phyloP scores from a whole-genome alignment of 2,888 invertebrate species.

The Drosophila antonietae region DNA sequence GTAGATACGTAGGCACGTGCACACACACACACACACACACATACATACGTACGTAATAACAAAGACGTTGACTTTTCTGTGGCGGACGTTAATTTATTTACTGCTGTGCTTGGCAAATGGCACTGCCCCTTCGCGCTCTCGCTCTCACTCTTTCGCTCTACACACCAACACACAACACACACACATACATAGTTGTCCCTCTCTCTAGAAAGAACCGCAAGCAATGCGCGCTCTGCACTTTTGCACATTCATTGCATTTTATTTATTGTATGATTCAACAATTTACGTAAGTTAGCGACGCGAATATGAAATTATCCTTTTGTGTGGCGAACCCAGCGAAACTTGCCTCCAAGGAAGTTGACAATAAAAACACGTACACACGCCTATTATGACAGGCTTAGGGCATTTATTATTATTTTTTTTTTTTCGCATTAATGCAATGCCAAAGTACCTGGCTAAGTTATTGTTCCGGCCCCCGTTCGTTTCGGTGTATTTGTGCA shows the following conservation, averaged over 20 bases:
- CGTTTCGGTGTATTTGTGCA: conserved; percentile 31
- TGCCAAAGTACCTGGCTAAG: conserved; percentile 55
- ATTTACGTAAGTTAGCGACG: conserved; percentile 70
- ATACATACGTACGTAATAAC: conserved; percentile 41
- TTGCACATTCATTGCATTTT: conserved; percentile 69
- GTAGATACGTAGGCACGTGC: conserved; percentile 45
- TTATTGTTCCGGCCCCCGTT: conserved; percentile 45
- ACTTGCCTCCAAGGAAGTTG: conserved; percentile 44
- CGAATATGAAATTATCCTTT: conserved; percentile 71
- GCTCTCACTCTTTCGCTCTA: neutral
- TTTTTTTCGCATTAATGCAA: conserved; percentile 44
- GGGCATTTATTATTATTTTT: conserved; percentile 22
- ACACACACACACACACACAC: neutral
- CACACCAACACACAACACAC: neutral
- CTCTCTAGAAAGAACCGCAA: conserved; percentile 33
- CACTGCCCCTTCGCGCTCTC: neutral
- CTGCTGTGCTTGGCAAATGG: conserved; percentile 59
- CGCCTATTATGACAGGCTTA: conserved; percentile 49
- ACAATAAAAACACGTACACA: conserved; percentile 62
- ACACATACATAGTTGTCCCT: neutral
- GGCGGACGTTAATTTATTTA: conserved; percentile 69
- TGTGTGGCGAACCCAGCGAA: conserved; percentile 24
- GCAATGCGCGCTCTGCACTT: conserved; percentile 63
- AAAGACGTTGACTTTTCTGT: conserved; percentile 62
- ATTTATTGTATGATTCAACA: conserved; percentile 73